These are phyloP conservation scores for Aspidiotus rigidus DNA, from an alignment of 2,888 invertebrate species.

Conservation along the genomic window DNA sequence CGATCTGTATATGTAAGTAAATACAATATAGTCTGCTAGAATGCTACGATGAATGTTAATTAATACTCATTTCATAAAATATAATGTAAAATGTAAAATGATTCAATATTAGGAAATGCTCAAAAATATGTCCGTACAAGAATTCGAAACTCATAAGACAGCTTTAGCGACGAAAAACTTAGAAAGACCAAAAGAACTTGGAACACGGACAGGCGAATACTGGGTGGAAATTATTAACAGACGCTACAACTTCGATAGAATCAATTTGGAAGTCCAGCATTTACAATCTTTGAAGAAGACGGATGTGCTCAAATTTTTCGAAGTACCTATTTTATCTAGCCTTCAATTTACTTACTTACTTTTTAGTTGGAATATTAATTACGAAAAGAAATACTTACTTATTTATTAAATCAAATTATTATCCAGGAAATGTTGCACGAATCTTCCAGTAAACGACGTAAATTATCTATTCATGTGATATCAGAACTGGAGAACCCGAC, in stretches of 20 bases:
- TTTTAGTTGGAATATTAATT: too few relatives aligned
- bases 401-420: constrained; percentile 11
- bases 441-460: constrained; percentile 56
- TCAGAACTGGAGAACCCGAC: constrained; percentile 51
- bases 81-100: not conserved
- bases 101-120: constrained; percentile 52
- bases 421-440: constrained; percentile 54
- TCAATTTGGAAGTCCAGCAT: constrained; percentile 72
- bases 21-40: too few relatives aligned
- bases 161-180: constrained; percentile 71
- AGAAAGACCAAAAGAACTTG: constrained; percentile 83
- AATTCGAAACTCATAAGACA: constrained; percentile 72
- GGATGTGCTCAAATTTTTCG: constrained; percentile 70
- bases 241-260: constrained; percentile 82
- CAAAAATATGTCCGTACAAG: constrained; percentile 62
- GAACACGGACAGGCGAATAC: constrained; percentile 59
- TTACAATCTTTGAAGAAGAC: constrained; percentile 67
- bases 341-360: too few relatives aligned
- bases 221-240: constrained; percentile 78
- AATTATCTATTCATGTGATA: constrained; percentile 65
- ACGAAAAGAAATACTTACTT: not conserved
- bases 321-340: constrained; percentile 52
- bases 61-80: too few relatives aligned
- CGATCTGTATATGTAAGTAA: constrained; percentile 59
- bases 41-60: too few relatives aligned